phyloP scores from a whole-genome alignment of 2,888 invertebrate species.

The Sesamia inferens region DNA sequence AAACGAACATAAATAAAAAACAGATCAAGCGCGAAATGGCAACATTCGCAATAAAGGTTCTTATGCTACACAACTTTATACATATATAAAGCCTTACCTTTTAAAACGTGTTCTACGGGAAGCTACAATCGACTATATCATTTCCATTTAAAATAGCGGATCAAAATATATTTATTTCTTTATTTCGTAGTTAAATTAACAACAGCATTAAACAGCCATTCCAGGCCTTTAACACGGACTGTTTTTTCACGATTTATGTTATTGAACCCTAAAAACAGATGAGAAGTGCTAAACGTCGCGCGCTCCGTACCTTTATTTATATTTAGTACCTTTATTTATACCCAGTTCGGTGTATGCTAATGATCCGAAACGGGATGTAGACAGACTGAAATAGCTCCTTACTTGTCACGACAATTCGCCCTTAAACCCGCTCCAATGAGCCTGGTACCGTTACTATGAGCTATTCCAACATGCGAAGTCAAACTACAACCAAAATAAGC shows the following conservation, averaged over 20 bases:
- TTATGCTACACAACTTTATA: constrained; percentile 47
- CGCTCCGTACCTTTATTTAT: constrained; percentile 64
- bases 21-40: constrained; percentile 63
- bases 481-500: constrained; percentile 16
- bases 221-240: constrained; percentile 45
- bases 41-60: constrained; percentile 58
- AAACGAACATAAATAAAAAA: constrained; percentile 74
- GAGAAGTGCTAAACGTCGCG: constrained; percentile 62
- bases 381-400: constrained; percentile 73
- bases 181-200: constrained; percentile 48
- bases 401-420: constrained; percentile 75
- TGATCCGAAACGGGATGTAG: constrained; percentile 73
- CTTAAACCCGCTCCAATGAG: constrained; percentile 65
- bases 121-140: constrained; percentile 32
- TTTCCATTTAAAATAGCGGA: constrained; percentile 49
- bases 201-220: constrained; percentile 52
- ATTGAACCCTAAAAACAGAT: constrained; percentile 66
- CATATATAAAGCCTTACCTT: constrained; percentile 38
- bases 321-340: constrained; percentile 70
- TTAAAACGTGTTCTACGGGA: constrained; percentile 40
- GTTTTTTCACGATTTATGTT: constrained; percentile 61
- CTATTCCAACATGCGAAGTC: constrained; percentile 35
- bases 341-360: constrained; percentile 68
- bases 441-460: constrained; percentile 39
- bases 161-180: constrained; percentile 54